Percentiles rank a stretch among this genome's conserved stretches.
Conservation (phyloP, 2,113 vertebrate genomes). For the Protobothrops mucrosquamatus region DNA sequence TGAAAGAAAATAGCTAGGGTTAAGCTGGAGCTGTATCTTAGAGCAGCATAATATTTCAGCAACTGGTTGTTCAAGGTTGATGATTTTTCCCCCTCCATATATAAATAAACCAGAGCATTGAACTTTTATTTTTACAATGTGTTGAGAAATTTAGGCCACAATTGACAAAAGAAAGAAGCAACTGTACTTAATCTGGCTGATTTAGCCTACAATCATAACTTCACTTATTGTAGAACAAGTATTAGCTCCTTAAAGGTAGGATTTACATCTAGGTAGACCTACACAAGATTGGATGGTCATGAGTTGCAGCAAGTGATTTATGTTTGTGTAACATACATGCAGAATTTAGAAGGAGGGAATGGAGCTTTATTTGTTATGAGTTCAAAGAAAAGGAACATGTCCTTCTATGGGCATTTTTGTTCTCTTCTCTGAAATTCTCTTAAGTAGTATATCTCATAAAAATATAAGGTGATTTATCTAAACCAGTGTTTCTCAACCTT, state of each 20-base stretch:
- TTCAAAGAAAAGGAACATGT: not conserved
- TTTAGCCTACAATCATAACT: too few species aligned
- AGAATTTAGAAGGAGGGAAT: not conserved
- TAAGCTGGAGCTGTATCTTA: not conserved
- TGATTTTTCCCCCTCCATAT: not conserved
- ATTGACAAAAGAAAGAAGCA: not conserved
- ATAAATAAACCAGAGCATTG: not conserved
- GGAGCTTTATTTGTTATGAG: not conserved
- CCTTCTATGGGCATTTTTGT: not conserved
- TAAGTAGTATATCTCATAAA: not conserved
- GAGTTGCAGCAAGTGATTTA: not conserved
- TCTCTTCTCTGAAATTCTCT: not conserved
- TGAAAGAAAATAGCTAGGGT: not conserved
- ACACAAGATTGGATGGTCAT: not conserved
- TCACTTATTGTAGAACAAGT: not conserved
- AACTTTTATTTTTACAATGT: not conserved
- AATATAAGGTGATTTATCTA: not conserved
- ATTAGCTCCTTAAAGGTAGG: not conserved
- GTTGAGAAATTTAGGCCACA: not conserved
- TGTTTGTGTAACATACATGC: too few species aligned
- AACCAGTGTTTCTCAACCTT: too few species aligned
- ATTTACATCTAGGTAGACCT: not conserved
- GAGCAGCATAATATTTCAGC: not conserved
- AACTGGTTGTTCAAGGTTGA: not conserved
- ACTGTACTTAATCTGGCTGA: not conserved